These are phyloP conservation scores for Meles meles DNA, from an alignment of 2,113 vertebrate species.

Conservation along the genomic window DNA sequence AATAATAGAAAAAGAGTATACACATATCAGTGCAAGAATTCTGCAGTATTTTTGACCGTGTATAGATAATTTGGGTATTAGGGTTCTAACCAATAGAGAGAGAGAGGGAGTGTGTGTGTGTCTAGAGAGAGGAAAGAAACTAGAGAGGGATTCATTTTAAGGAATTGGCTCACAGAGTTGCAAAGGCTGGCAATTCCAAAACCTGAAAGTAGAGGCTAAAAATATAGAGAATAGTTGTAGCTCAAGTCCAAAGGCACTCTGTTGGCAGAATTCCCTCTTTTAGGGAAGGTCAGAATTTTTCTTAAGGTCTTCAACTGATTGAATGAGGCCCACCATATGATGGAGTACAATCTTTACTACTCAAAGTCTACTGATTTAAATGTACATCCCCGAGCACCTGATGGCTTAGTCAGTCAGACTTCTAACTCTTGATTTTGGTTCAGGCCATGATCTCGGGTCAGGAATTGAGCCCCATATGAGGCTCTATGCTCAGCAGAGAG, in stretches of 20 bases:
- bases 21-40: background rate
- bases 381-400: background rate
- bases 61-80: background rate
- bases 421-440: background rate
- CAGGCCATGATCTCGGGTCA: background rate
- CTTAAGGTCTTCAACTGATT: background rate
- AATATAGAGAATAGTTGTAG: background rate
- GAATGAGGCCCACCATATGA: background rate
- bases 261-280: background rate
- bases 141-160: background rate
- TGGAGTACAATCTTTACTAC: background rate
- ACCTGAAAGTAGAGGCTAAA: background rate
- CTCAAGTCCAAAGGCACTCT: background rate
- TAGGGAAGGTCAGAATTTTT: background rate
- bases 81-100: background rate
- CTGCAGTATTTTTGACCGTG: background rate
- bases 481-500: background rate
- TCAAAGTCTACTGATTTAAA: background rate
- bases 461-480: background rate
- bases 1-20: background rate
- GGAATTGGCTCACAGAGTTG: background rate
- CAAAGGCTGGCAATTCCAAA: background rate
- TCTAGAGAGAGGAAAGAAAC: background rate
- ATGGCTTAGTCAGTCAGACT: background rate
- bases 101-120: background rate